A percentile compares a stretch with the other conserved stretches of the same genome.
Evolutionary conservation across 1,140 invertebrate genomes (phyloP).

Genomic region (Drosophila sechellia): DNA sequence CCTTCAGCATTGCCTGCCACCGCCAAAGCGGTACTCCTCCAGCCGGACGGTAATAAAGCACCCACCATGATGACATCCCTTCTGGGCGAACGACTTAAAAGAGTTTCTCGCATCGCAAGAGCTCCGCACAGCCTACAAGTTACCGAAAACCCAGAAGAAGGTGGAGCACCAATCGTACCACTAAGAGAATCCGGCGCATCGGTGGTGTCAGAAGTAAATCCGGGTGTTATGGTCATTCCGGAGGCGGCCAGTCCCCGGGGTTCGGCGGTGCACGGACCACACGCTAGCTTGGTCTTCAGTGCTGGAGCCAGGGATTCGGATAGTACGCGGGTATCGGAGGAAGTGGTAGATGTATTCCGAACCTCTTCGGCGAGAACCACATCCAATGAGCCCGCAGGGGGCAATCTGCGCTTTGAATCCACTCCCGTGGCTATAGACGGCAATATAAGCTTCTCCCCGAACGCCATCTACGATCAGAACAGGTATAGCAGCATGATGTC

Average conservation of each 20-base stretch:
- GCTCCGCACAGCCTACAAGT: background rate
- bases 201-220: background rate
- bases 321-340: slow-evolving; percentile 1
- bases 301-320: background rate
- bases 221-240: background rate
- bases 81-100: background rate
- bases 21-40: background rate
- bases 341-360: background rate
- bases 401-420: background rate
- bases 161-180: background rate
- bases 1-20: background rate
- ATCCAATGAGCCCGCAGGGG: background rate
- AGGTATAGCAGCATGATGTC: background rate
- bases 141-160: background rate
- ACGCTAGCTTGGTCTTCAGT: background rate
- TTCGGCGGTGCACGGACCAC: background rate
- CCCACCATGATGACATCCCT: slow-evolving; percentile 6
- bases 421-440: background rate
- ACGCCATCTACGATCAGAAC: background rate
- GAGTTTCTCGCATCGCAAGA: background rate
- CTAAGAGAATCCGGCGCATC: background rate
- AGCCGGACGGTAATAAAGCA: background rate
- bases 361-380: background rate
- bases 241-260: background rate
- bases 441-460: background rate